Base-by-base conservation (phyloP, 1,140 invertebrate genomes). In the Conopomorpha cramerella region DNA sequence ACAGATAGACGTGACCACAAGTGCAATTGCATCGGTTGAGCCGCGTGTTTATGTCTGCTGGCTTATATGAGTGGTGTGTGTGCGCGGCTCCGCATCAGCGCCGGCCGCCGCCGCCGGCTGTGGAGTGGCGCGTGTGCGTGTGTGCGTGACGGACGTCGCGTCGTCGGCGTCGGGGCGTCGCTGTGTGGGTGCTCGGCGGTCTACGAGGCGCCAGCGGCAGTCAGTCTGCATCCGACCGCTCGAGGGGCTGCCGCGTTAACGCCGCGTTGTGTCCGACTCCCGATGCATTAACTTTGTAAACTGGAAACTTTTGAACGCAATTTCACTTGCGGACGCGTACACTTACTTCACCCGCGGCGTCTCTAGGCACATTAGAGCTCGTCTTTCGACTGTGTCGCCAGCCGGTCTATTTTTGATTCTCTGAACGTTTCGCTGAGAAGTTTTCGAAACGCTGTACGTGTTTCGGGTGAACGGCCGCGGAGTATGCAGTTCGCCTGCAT, bases 331-430 rank as follows among this genome's bases (percentile, higher is more conserved):
- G 43, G 49, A 32, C 44, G 39, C 34, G 46, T 55, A 40, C 40
- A 32, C 38, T 49, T n/a, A n/a, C n/a, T n/a, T n/a, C n/a, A n/a
- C n/a, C n/a, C n/a, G n/a, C n/a, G n/a, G n/a, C n/a, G n/a, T n/a
- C n/a, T n/a, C n/a, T n/a, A n/a, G n/a, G n/a, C n/a, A n/a, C n/a
- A n/a, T n/a, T n/a, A n/a, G n/a, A n/a, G n/a, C n/a, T n/a, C n/a
- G n/a, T n/a, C n/a, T n/a, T n/a, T n/a, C n/a, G n/a, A n/a, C 28
- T 11, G 28, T 11, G 28, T 7, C 28, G 28, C 28, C 4, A 23
- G 28, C 28, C 64, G 51, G 53, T 71, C 70, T 74, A 74, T 74
- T 74, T 74, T 71, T 71, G 70, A 71, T 68, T 63, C 63, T 68
- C 60, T 64, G 66, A 70, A 65, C 66, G 55, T 55, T 63, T 56